Percentiles rank a stretch among this genome's conserved stretches.
Conservation (phyloP, 2,797 vertebrate genomes). For the Coregonus ussuriensis region DNA sequence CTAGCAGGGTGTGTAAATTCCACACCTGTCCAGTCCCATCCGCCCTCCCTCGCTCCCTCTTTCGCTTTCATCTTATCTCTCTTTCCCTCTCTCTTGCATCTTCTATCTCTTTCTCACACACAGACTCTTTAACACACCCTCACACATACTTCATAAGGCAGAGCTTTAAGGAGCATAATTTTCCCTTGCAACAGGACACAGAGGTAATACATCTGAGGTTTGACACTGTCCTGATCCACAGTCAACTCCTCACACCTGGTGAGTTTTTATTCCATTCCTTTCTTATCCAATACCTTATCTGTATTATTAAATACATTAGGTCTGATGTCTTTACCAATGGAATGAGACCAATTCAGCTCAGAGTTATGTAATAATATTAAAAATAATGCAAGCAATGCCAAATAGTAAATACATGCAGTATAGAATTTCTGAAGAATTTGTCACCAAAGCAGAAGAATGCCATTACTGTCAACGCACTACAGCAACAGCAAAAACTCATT, state of each 20-base stretch:
- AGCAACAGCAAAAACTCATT: background rate
- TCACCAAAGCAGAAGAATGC: background rate
- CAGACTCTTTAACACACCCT: constrained; percentile 5
- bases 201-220: background rate
- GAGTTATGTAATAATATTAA: background rate
- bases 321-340: background rate
- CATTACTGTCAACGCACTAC: background rate
- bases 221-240: background rate
- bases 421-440: background rate
- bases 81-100: constrained; percentile 23
- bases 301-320: background rate
- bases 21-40: constrained; percentile 69
- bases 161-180: background rate
- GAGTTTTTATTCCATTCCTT: background rate
- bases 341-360: background rate
- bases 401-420: background rate
- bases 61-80: background rate
- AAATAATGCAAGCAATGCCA: background rate
- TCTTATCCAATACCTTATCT: background rate
- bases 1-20: constrained; percentile 68
- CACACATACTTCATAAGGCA: constrained; percentile 45
- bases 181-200: background rate
- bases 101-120: background rate
- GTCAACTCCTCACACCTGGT: background rate
- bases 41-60: constrained; percentile 9